Evolutionary conservation across 2,113 vertebrate genomes (phyloP), one percentile per base, ranked within the genome.

Genomic region (Burhinus bistriatus): DNA sequence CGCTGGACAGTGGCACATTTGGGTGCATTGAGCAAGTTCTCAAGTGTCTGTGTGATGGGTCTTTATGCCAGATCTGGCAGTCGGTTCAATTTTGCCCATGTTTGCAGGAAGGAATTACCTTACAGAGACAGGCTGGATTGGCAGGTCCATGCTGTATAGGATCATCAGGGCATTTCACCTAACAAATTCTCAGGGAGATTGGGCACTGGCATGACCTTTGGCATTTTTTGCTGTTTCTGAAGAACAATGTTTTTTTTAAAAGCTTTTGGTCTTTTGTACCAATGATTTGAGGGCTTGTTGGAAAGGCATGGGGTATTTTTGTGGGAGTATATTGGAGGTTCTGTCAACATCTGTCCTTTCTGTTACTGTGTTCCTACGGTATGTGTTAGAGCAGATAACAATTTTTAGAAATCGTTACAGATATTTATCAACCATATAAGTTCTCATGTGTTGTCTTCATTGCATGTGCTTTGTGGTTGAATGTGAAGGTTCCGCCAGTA

Each of bases 401-500:
- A 2, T 2, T 36, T 27, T 15, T 45, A 29, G 54, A 65, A 88
- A 15, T 52, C 0, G 1, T 9, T 77, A 16, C 6, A 3, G 40
- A 0, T 9, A 0, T 55, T 68, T 44, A 75, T n/a, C 47, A 23
- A 0, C 36, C 34, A 51, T 55, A 22, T 62, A 8, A 51, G 59
- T 83, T 91, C 16, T 93, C 11, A 25, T 4, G 3, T 45, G 52
- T 47, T 92, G 36, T 72, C 23, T 75, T 66, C 23, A 6, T 18
- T 85, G 61, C 47, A 26, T 87, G 86, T 68, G 77, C 78, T 65
- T n/a, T 64, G 19, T 54, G 77, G 30, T 21, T 40, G 30, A 49
- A 7, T 32, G 1, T 7, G 26, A 84, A 99, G 99, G 97, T 99
- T 99, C 97, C 99, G 99, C 77, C 99, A 99, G 95, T 99, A 99